Percentiles rank a stretch among this genome's conserved stretches.
These are phyloP conservation scores for Botia kubotai DNA, from an alignment of 2,797 vertebrate genomes.

Conservation along the genomic window DNA sequence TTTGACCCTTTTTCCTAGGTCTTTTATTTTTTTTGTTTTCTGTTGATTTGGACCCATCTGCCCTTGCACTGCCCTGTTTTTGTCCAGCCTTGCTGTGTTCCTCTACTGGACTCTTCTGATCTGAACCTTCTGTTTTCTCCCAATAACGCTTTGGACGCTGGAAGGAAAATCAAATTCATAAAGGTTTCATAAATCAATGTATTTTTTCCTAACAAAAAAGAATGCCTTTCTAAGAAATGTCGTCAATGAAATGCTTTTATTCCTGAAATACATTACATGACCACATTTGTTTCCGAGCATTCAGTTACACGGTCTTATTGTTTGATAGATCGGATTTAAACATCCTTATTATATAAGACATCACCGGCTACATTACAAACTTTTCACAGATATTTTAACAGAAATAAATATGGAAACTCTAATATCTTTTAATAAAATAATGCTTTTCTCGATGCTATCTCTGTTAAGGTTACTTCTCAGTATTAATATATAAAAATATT, in stretches of 20 bases:
- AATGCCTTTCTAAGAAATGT: not conserved
- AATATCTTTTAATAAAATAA: not conserved
- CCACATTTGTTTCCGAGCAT: not conserved
- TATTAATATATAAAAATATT: not conserved
- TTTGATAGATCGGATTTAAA: not conserved
- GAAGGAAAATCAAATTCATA: not conserved
- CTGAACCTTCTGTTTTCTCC: slow-evolving; percentile 54
- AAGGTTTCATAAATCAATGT: not conserved
- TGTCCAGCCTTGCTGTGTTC: not conserved
- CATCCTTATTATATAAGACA: not conserved
- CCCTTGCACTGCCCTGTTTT: not conserved
- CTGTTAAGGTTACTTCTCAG: not conserved
- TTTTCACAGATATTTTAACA: not conserved
- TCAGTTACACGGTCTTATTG: not conserved
- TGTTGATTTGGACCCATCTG: slow-evolving; percentile 52
- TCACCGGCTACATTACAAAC: not conserved
- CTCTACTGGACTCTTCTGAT: slow-evolving; percentile 40
- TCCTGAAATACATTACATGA: not conserved
- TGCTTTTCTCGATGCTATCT: not conserved
- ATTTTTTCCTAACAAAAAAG: not conserved
- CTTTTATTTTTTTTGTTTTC: not conserved
- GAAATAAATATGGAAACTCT: not conserved
- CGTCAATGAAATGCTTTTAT: not conserved
- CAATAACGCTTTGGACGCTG: slow-evolving; percentile 76
- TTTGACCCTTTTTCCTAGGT: slow-evolving; percentile 12